These are phyloP conservation scores for Tetragonula clypearis DNA, from an alignment of 1,140 invertebrate genomes.

Conservation along the genomic window DNA sequence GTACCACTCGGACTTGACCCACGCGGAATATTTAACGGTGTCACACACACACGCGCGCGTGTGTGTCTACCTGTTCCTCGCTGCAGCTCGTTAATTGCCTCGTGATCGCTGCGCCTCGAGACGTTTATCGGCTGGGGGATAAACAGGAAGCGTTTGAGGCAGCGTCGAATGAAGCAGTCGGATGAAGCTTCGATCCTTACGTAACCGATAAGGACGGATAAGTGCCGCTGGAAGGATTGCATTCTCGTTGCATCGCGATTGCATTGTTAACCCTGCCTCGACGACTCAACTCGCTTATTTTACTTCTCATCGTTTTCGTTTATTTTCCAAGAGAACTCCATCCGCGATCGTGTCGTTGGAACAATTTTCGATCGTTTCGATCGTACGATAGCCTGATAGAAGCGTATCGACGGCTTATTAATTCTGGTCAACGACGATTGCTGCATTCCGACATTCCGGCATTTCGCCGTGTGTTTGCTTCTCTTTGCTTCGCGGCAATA, in stretches of 20 bases:
- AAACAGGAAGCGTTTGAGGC: neutral
- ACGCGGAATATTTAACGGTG: conserved; percentile 43
- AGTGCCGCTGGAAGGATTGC: neutral
- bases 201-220: neutral
- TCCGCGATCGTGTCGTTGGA: too few species aligned
- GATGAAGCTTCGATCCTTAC: neutral
- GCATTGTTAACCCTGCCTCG: neutral
- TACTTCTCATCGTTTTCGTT: too few species aligned
- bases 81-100: neutral
- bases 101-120: neutral
- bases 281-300: too few species aligned
- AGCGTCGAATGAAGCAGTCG: neutral
- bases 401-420: neutral
- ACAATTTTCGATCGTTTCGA: too few species aligned
- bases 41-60: conserved; percentile 28
- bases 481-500: neutral
- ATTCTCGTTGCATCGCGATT: neutral
- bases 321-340: too few species aligned
- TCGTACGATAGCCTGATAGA: neutral
- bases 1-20: conserved; percentile 47
- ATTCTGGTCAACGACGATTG: neutral
- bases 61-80: conserved; percentile 1
- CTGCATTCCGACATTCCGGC: neutral
- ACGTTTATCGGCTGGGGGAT: neutral
- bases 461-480: neutral